A percentile compares a stretch with the other conserved stretches of the same genome.
Evolutionary conservation across 2,888 invertebrate species (phyloP).

Genomic region (Trypoxylon attenuatum): DNA sequence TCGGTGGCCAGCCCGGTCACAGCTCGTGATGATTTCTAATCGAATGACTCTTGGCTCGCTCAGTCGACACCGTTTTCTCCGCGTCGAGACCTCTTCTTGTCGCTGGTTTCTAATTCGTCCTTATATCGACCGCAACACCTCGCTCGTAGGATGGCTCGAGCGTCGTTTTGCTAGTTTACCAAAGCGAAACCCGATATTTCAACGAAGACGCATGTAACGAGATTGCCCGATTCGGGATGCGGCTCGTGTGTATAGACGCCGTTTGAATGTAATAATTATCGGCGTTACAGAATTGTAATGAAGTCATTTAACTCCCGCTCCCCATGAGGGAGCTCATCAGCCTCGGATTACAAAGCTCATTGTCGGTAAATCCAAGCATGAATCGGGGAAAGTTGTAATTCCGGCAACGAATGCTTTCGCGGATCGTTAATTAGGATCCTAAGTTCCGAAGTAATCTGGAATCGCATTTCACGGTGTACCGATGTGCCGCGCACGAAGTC

Average conservation of each 20-base stretch:
- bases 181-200: too few species aligned
- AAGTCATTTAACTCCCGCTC: constrained; percentile 29
- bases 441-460: constrained; percentile 57
- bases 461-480: constrained; percentile 59
- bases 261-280: constrained; percentile 1
- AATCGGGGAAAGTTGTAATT: constrained; percentile 50
- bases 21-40: constrained; percentile 17
- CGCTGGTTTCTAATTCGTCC: constrained; percentile 31
- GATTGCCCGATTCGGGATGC: too few species aligned
- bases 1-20: neutral
- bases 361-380: constrained; percentile 30
- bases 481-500: constrained; percentile 59
- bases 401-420: constrained; percentile 49
- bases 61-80: constrained; percentile 18
- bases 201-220: too few species aligned
- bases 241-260: too few species aligned
- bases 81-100: constrained; percentile 11
- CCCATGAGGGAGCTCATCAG: constrained; percentile 27
- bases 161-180: too few species aligned
- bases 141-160: too few species aligned
- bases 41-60: constrained; percentile 30
- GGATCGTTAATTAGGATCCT: constrained; percentile 56
- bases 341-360: constrained; percentile 46
- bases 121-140: too few species aligned
- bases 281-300: constrained; percentile 27